phyloP scores from a whole-genome alignment of 2,113 vertebrate genomes.

The Upupa epops region DNA sequence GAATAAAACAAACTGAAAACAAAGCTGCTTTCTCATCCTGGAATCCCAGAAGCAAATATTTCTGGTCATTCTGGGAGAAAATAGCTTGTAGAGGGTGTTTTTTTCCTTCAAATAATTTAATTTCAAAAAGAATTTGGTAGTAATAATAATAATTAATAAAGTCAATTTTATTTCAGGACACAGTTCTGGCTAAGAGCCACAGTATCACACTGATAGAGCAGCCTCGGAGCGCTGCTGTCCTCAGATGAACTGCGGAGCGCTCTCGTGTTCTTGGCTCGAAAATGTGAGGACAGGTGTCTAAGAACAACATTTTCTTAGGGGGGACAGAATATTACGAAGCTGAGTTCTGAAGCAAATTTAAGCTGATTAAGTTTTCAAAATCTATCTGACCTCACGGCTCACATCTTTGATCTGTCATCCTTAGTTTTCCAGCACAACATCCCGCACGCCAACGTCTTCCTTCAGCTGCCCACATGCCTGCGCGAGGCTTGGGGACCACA shows the following conservation, averaged over 20 bases:
- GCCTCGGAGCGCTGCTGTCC: not conserved
- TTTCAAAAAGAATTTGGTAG: not conserved
- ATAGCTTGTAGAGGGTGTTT: not conserved
- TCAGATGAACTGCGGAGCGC: not conserved
- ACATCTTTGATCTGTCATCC: slow-evolving; percentile 36
- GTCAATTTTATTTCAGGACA: not conserved
- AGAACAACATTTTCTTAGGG: slow-evolving; percentile 39
- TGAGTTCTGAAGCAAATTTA: slow-evolving; percentile 50
- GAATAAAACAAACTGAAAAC: not conserved
- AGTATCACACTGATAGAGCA: not conserved
- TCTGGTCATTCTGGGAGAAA: not conserved
- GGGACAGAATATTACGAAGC: not conserved
- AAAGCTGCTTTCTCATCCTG: not conserved
- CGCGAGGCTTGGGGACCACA: not conserved
- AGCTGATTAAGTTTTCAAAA: slow-evolving; percentile 53
- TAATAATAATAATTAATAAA: not conserved
- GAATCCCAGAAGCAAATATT: not conserved
- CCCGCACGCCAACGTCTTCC: not conserved
- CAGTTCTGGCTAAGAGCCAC: not conserved
- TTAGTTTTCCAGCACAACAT: not conserved
- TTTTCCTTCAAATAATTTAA: not conserved
- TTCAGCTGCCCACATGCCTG: not conserved
- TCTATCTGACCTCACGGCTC: not conserved
- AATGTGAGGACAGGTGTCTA: slow-evolving; percentile 17
- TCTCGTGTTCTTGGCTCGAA: not conserved